phyloP scores from a whole-genome alignment of 2,797 vertebrate genomes.

The Typhlichthys subterraneus region DNA sequence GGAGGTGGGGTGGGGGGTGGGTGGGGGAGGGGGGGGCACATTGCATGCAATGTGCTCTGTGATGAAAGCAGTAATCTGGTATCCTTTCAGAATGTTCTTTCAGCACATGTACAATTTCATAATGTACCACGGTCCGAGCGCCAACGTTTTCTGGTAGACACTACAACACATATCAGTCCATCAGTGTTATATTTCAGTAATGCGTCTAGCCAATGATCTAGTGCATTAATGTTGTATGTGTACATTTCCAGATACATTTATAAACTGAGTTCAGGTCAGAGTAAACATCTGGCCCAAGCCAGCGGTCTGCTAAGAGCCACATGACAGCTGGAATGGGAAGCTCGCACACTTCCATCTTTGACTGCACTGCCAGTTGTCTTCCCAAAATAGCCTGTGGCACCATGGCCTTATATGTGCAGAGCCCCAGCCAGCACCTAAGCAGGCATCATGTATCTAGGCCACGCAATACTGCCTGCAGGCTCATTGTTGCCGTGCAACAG shows the following conservation, averaged over 20 bases:
- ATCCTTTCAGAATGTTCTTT: constrained; percentile 24
- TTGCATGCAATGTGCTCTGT: not conserved
- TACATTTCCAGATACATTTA: not conserved
- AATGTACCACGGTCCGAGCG: constrained; percentile 12
- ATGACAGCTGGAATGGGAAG: constrained; percentile 73
- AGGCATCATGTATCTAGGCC: constrained; percentile 77
- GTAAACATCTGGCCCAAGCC: constrained; percentile 72
- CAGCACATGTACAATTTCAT: constrained; percentile 35
- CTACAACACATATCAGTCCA: constrained; percentile 6
- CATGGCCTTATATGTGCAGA: constrained; percentile 91
- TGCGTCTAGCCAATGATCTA: not conserved
- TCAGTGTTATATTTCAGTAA: constrained; percentile 8
- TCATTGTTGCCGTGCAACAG: constrained; percentile 56
- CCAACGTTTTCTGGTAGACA: constrained; percentile 22
- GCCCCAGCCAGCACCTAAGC: constrained; percentile 57
- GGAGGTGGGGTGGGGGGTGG: too few species aligned
- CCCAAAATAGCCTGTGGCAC: constrained; percentile 88
- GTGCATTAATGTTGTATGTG: constrained; percentile 6
- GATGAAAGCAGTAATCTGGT: constrained; percentile 27
- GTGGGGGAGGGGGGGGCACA: not conserved
- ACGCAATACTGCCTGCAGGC: constrained; percentile 51
- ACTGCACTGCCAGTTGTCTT: constrained; percentile 78
- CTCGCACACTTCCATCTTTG: constrained; percentile 71
- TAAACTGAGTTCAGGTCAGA: constrained; percentile 58
- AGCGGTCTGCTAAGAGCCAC: constrained; percentile 58